phyloP scores from a whole-genome alignment of 2,888 invertebrate genomes.

The Crocallis elinguaria region DNA sequence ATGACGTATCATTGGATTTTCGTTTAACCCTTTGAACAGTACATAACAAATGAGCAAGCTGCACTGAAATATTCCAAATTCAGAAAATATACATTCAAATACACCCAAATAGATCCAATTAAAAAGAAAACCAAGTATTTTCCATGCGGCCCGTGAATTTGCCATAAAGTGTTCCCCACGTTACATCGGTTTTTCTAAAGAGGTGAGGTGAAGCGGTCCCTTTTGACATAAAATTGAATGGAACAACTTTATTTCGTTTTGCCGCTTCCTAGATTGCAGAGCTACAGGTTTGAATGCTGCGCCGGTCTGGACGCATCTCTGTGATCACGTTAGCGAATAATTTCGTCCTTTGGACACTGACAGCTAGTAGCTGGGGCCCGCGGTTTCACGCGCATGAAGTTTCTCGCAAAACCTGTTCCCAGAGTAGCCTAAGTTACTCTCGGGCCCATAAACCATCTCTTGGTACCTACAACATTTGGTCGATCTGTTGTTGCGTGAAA shows the following conservation, averaged over 20 bases:
- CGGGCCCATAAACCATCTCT: too few species aligned
- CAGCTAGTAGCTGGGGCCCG: too few species aligned
- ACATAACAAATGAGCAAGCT: too few species aligned
- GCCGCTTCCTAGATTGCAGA: conserved; percentile 14
- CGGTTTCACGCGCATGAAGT: too few species aligned
- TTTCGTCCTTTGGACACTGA: too few species aligned
- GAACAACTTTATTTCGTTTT: conserved; percentile 21
- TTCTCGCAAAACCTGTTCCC: too few species aligned
- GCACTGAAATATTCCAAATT: too few species aligned
- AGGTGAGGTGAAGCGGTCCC: conserved; percentile 20
- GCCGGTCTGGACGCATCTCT: conserved; percentile 8
- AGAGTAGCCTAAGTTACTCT: too few species aligned
- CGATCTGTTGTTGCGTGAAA: too few species aligned
- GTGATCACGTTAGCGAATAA: conserved; percentile 5
- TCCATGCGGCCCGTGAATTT: conserved; percentile 9
- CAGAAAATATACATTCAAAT: background rate
- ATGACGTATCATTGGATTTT: too few species aligned
- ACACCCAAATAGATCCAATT: conserved; percentile 11
- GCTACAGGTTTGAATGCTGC: conserved; percentile 17
- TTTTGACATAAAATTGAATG: conserved; percentile 31
- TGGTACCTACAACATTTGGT: too few species aligned
- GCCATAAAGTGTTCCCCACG: conserved; percentile 24
- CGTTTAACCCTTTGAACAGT: too few species aligned
- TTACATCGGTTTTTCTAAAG: conserved; percentile 33
- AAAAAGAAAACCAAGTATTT: conserved; percentile 18